Base-by-base conservation (phyloP, 2,888 invertebrate species). In the Ypsolopha sequella region DNA sequence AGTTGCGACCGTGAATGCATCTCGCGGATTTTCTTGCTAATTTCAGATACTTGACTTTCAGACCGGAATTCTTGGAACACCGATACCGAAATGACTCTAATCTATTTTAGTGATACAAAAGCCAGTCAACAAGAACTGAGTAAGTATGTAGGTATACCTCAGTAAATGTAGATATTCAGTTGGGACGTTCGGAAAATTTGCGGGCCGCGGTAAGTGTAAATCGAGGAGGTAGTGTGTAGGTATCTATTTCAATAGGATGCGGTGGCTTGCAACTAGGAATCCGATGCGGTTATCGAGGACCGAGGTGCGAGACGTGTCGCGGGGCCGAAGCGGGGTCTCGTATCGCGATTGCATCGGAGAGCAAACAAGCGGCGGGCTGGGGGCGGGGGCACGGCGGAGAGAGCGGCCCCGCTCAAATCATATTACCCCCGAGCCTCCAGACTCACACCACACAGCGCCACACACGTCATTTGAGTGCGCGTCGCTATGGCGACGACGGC, bases 381-480 rank as follows among this genome's bases (percentile, higher is more conserved):
- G 64, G 70, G 73, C 72, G 74, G 73, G 72, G 68, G 48, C 11
- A 9, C 36, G 24, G 45, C 36, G 13, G 24, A 49, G 51, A 39
- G 49, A 48, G 41, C 45, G 50, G 51, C 47, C 34, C n/a, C 72
- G 80, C 79, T 82, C 82, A 85, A 85, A 85, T 85, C 85, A 85
- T 86, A 84, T 85, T 84, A 85, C 85, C 85, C 80, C 82, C 79
- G 64, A 41, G 11, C 7, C 70, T 69, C 80, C 73, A 79, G 77
- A 81, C 73, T 70, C 66, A 61, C 38, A 59, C 41, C 24, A 44
- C 36, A 64, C 60, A 65, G 66, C 76, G 63, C 74, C 77, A 72
- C 90, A 89, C 89, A 89, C 90, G 89, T 89, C 89, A 89, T 89
- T 88, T 89, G 88, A 88, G 88, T 87, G 88, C 87, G 88, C 89